Evolutionary conservation across 2,888 invertebrate genomes (phyloP).

Genomic region (Drosophila aldrichi): DNA sequence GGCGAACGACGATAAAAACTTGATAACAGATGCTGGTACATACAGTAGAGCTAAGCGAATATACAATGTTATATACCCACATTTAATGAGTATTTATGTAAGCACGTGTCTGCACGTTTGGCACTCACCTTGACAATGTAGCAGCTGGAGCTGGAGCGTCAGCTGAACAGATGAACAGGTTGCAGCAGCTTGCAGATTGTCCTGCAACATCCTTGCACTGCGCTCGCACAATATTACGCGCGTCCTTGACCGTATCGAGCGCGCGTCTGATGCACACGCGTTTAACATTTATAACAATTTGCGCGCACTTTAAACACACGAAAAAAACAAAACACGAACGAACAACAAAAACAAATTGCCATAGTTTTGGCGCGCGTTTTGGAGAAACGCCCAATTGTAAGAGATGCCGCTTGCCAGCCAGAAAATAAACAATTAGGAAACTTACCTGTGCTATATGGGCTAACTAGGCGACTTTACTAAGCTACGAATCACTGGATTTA

Average conservation of each 20-base stretch:
- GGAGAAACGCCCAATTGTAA: slow-evolving; percentile 22
- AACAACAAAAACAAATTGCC: slow-evolving; percentile 6
- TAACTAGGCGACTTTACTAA: slow-evolving; percentile 22
- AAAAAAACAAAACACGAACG: not conserved
- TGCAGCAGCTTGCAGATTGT: slow-evolving; percentile 16
- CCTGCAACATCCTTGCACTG: slow-evolving; percentile 24
- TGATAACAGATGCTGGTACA: not conserved
- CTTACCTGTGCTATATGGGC: slow-evolving; percentile 42
- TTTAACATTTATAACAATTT: slow-evolving; percentile 14
- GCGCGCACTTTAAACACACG: slow-evolving; percentile 16
- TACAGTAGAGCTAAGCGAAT: not conserved
- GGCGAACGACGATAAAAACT: not conserved
- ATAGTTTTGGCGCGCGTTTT: slow-evolving; percentile 53
- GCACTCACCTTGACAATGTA: slow-evolving; percentile 56
- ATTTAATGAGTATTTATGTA: not conserved
- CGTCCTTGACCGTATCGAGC: slow-evolving; percentile 48
- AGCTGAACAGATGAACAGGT: slow-evolving; percentile 29
- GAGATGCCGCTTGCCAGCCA: slow-evolving; percentile 30
- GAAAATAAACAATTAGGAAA: slow-evolving; percentile 4
- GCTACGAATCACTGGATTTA: slow-evolving; percentile 14
- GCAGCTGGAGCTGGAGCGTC: slow-evolving; percentile 1
- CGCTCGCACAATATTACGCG: not conserved
- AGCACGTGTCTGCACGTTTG: slow-evolving; percentile 38
- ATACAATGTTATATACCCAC: not conserved
- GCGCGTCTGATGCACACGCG: slow-evolving; percentile 18